Percentiles rank a stretch among this genome's conserved stretches.
Evolutionary conservation across 1,140 invertebrate species (phyloP).

Genomic region (Apolygus lucorum): DNA sequence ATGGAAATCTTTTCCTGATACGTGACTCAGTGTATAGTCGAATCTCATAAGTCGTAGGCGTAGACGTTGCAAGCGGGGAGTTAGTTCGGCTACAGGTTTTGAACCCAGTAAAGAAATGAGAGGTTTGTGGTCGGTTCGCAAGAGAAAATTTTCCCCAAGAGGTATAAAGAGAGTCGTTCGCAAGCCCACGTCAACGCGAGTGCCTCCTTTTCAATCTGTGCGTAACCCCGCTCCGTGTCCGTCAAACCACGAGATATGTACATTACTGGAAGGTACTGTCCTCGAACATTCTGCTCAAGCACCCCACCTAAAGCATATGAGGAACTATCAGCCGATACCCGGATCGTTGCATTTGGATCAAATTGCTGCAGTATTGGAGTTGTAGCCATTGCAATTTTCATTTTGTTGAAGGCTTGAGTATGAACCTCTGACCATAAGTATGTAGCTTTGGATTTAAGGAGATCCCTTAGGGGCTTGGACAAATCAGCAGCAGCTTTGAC

Average conservation of each 20-base stretch:
- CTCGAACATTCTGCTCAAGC: neutral
- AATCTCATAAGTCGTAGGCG: neutral
- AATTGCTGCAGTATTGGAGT: neutral
- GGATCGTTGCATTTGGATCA: neutral
- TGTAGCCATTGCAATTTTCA: neutral
- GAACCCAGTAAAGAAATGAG: conserved; percentile 33
- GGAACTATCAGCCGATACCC: neutral
- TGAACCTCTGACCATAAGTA: neutral
- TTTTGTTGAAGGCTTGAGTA: neutral
- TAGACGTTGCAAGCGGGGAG: neutral
- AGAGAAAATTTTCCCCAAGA: conserved; percentile 36
- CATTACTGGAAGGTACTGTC: neutral
- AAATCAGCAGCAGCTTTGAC: neutral
- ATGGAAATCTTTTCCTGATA: conserved; percentile 1
- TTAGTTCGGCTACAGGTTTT: conserved; percentile 16
- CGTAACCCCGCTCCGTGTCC: neutral
- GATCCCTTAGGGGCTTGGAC: neutral
- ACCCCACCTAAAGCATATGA: neutral
- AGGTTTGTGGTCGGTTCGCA: conserved; percentile 38
- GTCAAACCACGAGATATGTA: neutral
- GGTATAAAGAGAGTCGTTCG: conserved; percentile 29
- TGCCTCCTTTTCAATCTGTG: conserved; percentile 37
- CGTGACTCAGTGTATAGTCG: neutral
- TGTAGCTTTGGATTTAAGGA: neutral
- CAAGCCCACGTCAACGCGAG: conserved; percentile 31